These are phyloP conservation scores for Microplitis mediator DNA, from an alignment of 1,140 invertebrate species.

Conservation along the genomic window DNA sequence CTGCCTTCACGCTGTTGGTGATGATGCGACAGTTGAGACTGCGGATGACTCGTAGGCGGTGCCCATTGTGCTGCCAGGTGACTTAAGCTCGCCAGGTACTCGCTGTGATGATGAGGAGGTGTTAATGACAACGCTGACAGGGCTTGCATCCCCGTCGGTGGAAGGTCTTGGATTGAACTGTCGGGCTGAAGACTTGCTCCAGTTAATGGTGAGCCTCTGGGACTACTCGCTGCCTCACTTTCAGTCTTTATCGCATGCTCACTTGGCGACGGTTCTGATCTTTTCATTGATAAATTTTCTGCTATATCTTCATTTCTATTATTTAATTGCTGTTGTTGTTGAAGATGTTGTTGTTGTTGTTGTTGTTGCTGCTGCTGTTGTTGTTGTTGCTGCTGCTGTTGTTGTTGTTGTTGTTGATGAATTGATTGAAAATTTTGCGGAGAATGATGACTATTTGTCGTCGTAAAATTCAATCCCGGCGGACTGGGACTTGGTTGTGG, in stretches of 20 bases:
- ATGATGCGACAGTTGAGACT: slow-evolving; percentile 40
- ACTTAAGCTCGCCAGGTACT: slow-evolving; percentile 58
- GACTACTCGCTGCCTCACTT: slow-evolving; percentile 55
- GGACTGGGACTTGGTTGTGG: slow-evolving; percentile 53
- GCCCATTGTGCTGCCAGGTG: slow-evolving; percentile 57
- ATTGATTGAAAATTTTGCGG: slow-evolving; percentile 12
- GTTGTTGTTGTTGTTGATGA: slow-evolving; percentile 19
- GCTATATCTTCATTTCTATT: slow-evolving; percentile 48
- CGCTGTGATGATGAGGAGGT: slow-evolving; percentile 69
- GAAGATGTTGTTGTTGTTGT: slow-evolving; percentile 30
- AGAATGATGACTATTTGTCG: slow-evolving; percentile 29
- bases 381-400: slow-evolving; percentile 32
- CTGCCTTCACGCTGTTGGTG: slow-evolving; percentile 46
- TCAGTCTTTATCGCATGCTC: slow-evolving; percentile 49
- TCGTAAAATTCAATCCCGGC: slow-evolving; percentile 47
- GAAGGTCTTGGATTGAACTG: slow-evolving; percentile 53
- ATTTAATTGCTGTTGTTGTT: slow-evolving; percentile 29
- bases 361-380: slow-evolving; percentile 36
- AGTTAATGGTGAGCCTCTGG: slow-evolving; percentile 53
- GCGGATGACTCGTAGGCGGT: slow-evolving; percentile 42
- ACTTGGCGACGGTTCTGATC: slow-evolving; percentile 38
- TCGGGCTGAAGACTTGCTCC: slow-evolving; percentile 48
- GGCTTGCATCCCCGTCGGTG: slow-evolving; percentile 65
- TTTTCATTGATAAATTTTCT: slow-evolving; percentile 58
- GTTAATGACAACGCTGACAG: slow-evolving; percentile 77